Base-by-base conservation (phyloP, 2,888 invertebrate species). In the Blomia tropicalis region DNA sequence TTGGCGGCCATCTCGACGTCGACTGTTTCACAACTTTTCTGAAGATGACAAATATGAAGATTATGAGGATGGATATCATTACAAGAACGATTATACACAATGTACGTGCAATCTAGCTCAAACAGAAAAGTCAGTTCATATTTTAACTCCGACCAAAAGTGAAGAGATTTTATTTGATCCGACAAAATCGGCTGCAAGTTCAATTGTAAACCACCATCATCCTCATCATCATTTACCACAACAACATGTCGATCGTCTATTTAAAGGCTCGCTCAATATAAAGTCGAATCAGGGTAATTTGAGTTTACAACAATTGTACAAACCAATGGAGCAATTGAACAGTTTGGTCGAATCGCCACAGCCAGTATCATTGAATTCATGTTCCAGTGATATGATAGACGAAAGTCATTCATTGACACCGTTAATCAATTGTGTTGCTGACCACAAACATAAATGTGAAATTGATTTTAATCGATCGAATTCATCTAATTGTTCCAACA, bases 71-170 rank as follows among this genome's bases (percentile, higher is more conserved):
- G 51, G 7, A 7, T 47, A 7, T n/a, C 7, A 7, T 47, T 7
- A 47, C n/a, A 7, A 11, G 7, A 47, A 11, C 27, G 51, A 47
- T 27, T 47, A 7, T n/a, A 11, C 27, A 27, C 23, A 47, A 22
- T 47, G 51, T 27, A 47, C 51, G 7, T 47, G 51, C 27, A 7
- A 47, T 11, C 51, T 14, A n/a, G 7, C 22, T 11, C 14, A 7
- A 14, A n/a, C 22, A 14, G 11, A 22, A 36, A 62, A 62, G 44
- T 62, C 62, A 1, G 62, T 62, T 11, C 62, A 62, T 27, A 62
- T 62, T 41, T 23, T 58, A 22, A 62, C 62, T 25, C 62, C 62
- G 25, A 62, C 58, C 31, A 41, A 62, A 32, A 43, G 43, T 14
- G 58, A 62, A 30, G 58, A 62, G 29, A 56, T 56, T 30, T 11